Evolutionary conservation across 2,888 invertebrate species (phyloP).

Genomic region (Homarus gammarus): DNA sequence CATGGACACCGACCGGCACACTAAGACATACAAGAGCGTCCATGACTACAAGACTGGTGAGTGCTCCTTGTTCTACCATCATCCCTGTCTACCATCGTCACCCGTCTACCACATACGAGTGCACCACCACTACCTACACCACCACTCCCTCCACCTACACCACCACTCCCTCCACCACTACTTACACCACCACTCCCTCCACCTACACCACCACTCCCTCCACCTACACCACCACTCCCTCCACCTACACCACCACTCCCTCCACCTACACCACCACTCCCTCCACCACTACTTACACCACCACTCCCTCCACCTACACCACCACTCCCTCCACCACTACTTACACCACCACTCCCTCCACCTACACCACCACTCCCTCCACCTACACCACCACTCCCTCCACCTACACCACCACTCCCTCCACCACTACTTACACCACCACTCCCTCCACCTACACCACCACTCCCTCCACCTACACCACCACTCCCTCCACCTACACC

Average conservation of each 20-base stretch:
- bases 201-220: neutral
- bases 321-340: too few relatives aligned
- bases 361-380: too few relatives aligned
- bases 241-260: neutral
- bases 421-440: too few relatives aligned
- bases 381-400: too few relatives aligned
- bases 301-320: too few relatives aligned
- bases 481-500: too few relatives aligned
- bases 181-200: neutral
- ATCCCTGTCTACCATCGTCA: neutral
- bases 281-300: too few relatives aligned
- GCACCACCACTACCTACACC: neutral
- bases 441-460: too few relatives aligned
- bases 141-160: neutral
- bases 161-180: neutral
- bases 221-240: neutral
- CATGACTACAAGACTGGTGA: constrained; percentile 56
- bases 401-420: too few relatives aligned
- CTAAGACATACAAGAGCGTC: constrained; percentile 25
- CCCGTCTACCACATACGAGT: too few relatives aligned
- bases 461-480: too few relatives aligned
- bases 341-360: too few relatives aligned
- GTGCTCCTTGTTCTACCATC: neutral
- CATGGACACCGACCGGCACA: neutral
- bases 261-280: neutral